Base-by-base conservation (phyloP, 2,888 invertebrate species). In the Sarcophaga caerulescens region DNA sequence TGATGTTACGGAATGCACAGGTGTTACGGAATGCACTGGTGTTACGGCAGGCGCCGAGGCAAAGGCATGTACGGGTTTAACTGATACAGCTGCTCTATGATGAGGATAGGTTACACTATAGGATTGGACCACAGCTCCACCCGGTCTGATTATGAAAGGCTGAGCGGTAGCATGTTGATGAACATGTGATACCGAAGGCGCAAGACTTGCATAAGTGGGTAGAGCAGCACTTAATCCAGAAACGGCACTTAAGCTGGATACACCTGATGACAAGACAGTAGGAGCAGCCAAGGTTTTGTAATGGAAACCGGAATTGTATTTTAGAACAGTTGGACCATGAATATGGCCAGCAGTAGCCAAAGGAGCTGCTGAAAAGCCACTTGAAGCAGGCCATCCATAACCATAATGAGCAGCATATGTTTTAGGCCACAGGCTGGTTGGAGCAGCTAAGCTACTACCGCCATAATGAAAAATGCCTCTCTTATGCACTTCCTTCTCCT, bases 91-190 rank as follows among this genome's bases (percentile, higher is more conserved):
- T 1, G 91, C 89, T 65, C 90, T 89, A 6, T 91, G 91, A n/a
- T 90, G 91, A 6, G 92, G 92, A 84, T 92, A 92, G 80, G 91
- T 92, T 45, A 91, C 92, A 84, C 90, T 92, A 84, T 92, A 92
- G 0, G 92, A 92, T 52, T 91, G 90, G 44, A 93, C 92, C 1
- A 92, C 88, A 3, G 92, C 92, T 44, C 91, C 90, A 57, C 92
- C 92, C 1, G 93, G 92, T 52, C 92, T 90, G 25, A 92, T 87
- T 25, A 92, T 88, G 66, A 89, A 92, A 0, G 91, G 90, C 4
- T 91, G 89, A 0, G 89, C 84, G 1, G 89, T 77, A 4, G 88
- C 85, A 0, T 88, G 77, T 17, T 77, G 80, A 62, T 80, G 85
- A 35, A 78, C 78, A 76, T 85, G 86, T 1, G 85, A 25, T 17